phyloP scores from a whole-genome alignment of 2,113 vertebrate species.

The Cyanoliseus patagonus region DNA sequence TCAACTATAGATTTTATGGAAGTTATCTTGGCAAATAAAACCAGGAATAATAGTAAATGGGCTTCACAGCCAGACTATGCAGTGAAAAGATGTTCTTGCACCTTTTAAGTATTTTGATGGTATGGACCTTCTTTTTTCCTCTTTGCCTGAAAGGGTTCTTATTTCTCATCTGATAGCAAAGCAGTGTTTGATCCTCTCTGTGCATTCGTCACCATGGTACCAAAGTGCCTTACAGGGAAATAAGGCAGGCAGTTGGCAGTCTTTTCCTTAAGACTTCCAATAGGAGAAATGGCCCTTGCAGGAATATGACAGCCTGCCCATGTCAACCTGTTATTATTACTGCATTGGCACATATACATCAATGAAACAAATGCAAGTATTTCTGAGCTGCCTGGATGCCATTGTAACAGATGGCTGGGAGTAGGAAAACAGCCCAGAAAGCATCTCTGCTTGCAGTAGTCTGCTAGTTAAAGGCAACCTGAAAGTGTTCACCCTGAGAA shows the following conservation, averaged over 20 bases:
- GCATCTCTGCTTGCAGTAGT: background rate
- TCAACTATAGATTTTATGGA: background rate
- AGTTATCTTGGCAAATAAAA: background rate
- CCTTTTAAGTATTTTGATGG: background rate
- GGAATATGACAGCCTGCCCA: background rate
- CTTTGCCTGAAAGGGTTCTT: background rate
- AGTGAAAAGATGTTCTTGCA: background rate
- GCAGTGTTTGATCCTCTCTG: background rate
- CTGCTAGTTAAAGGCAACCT: background rate
- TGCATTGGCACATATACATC: background rate
- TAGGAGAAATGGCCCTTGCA: background rate
- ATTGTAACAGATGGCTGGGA: slow-evolving; percentile 27
- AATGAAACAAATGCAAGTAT: background rate
- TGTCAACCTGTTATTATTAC: background rate
- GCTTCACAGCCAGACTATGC: background rate
- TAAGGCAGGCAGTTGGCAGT: background rate
- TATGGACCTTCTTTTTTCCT: background rate
- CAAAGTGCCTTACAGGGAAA: background rate
- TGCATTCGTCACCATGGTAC: background rate
- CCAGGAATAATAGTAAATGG: background rate
- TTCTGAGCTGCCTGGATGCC: background rate
- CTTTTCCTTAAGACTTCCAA: background rate
- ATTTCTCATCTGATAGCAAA: background rate
- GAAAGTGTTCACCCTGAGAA: background rate
- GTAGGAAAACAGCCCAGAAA: background rate